Evolutionary conservation across 2,888 invertebrate genomes (phyloP).

Genomic region (Auanema freiburgensis): DNA sequence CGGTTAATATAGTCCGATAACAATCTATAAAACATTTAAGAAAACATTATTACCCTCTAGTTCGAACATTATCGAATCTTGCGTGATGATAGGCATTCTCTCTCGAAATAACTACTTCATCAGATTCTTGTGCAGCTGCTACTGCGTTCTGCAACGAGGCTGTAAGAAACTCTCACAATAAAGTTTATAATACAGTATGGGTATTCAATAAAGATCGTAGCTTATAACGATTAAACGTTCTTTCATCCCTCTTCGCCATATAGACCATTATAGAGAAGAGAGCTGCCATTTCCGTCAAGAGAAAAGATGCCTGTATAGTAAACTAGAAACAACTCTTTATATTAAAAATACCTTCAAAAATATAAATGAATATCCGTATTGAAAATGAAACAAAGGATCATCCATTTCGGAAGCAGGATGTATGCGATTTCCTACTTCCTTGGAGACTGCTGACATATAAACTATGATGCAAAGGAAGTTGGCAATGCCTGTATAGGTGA

Average conservation of each 20-base stretch:
- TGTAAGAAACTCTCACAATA: no score
- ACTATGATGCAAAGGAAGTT: conserved; percentile 62
- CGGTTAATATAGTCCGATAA: no score
- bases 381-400: conserved; percentile 62
- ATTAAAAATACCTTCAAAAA: conserved; percentile 46
- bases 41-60: no score
- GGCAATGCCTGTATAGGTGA: conserved; percentile 50
- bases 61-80: no score
- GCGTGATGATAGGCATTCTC: no score
- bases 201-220: conserved; percentile 44
- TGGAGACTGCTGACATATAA: conserved; percentile 61
- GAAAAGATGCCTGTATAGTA: conserved; percentile 48
- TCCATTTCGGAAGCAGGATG: conserved; percentile 62
- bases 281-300: conserved; percentile 60
- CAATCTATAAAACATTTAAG: no score
- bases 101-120: no score
- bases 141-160: no score
- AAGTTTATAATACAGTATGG: conserved; percentile 14
- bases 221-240: conserved; percentile 60
- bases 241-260: conserved; percentile 64
- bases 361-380: conserved; percentile 62
- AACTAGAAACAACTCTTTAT: background rate
- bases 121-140: no score
- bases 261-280: conserved; percentile 62
- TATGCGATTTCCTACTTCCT: conserved; percentile 64